Evolutionary conservation across 1,140 invertebrate genomes (phyloP).

Genomic region (Choristoneura fumiferana): DNA sequence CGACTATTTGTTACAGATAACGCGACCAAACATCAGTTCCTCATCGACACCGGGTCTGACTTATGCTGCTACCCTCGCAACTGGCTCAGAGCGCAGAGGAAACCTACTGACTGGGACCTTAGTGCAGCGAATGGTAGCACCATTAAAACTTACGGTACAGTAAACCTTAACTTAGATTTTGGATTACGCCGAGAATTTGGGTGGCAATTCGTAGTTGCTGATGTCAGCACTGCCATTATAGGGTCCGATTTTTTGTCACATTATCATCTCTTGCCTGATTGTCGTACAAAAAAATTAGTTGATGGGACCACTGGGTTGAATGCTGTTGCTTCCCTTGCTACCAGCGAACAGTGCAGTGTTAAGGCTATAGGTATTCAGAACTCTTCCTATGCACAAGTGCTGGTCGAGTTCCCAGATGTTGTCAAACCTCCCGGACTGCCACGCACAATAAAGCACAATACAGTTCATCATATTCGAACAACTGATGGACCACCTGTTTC

Average conservation of each 20-base stretch:
- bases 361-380: background rate
- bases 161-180: slow-evolving; percentile 25
- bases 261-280: slow-evolving; percentile 36
- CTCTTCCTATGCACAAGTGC: slow-evolving; percentile 1
- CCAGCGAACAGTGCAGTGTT: background rate
- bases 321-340: background rate
- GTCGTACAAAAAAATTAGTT: slow-evolving; percentile 21
- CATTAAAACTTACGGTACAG: slow-evolving; percentile 31
- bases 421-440: background rate
- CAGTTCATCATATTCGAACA: background rate
- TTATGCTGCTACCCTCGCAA: slow-evolving; percentile 10
- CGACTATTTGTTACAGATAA: slow-evolving; percentile 33
- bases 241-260: slow-evolving; percentile 48
- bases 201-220: slow-evolving; percentile 49
- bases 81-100: background rate
- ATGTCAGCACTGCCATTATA: slow-evolving; percentile 43
- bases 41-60: slow-evolving; percentile 21
- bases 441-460: background rate
- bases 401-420: background rate
- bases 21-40: background rate
- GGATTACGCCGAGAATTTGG: slow-evolving; percentile 29
- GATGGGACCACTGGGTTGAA: slow-evolving; percentile 3
- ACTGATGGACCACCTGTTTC: slow-evolving; percentile 2
- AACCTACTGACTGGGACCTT: slow-evolving; percentile 15
- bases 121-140: slow-evolving; percentile 33